Percentiles rank a stretch among this genome's conserved stretches.
These are phyloP conservation scores for Saccostrea echinata DNA, from an alignment of 1,140 invertebrate species.

Conservation along the genomic window DNA sequence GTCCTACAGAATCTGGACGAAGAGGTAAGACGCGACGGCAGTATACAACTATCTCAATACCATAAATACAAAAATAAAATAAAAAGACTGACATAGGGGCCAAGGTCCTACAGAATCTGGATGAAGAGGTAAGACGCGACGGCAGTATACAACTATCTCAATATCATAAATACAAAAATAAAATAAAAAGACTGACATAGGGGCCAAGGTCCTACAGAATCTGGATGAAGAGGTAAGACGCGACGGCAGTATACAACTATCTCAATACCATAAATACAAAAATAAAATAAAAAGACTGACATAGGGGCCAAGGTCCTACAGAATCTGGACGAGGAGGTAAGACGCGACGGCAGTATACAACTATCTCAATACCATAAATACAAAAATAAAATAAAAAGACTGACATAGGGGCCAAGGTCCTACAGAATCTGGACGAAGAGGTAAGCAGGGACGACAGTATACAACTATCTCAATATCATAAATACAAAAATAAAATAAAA, in stretches of 20 bases:
- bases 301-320: constrained; percentile 95
- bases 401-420: constrained; percentile 92
- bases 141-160: neutral
- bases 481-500: constrained; percentile 82
- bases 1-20: constrained; percentile 95
- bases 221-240: constrained; percentile 91
- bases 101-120: constrained; percentile 94
- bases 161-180: too few species aligned
- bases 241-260: neutral
- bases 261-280: too few species aligned
- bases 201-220: constrained; percentile 95
- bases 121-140: constrained; percentile 87
- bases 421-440: constrained; percentile 95
- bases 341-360: neutral
- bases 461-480: neutral
- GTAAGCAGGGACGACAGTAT: too few species aligned
- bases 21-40: too few species aligned
- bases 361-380: neutral
- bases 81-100: constrained; percentile 93
- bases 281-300: constrained; percentile 90
- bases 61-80: neutral
- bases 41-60: neutral
- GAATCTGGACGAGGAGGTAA: constrained; percentile 92
- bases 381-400: constrained; percentile 84
- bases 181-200: constrained; percentile 89